Conservation (phyloP, 1,140 invertebrate genomes). For the Lasioglossum baleicum region DNA sequence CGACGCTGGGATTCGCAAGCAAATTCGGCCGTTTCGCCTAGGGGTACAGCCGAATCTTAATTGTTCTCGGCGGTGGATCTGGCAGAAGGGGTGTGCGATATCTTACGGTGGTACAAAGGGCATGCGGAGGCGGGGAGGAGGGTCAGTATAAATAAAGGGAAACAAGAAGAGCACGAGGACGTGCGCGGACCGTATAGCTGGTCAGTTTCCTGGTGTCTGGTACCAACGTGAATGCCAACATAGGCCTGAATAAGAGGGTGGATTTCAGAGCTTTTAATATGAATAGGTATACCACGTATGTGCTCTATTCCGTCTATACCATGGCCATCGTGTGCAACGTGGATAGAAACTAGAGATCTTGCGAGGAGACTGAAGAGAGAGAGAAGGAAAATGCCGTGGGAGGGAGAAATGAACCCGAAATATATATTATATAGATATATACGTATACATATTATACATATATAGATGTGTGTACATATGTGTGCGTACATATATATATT, state of each 20-base stretch:
- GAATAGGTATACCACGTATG: constrained; percentile 44
- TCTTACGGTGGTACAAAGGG: constrained; percentile 3
- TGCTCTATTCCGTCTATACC: constrained; percentile 26
- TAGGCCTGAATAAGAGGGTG: constrained; percentile 37
- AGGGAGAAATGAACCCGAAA: no score
- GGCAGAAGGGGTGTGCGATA: constrained; percentile 15
- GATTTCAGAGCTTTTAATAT: constrained; percentile 50
- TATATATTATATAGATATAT: no score
- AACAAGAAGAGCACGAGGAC: constrained; percentile 38
- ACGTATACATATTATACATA: no score
- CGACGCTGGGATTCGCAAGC: no score
- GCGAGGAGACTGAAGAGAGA: constrained; percentile 2
- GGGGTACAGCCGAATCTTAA: constrained; percentile 4
- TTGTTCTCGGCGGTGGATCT: neutral
- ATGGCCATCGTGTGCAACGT: constrained; percentile 3
- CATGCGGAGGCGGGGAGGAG: neutral
- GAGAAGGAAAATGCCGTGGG: no score
- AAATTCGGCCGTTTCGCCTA: neutral
- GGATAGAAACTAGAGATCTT: constrained; percentile 25
- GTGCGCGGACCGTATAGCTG: constrained; percentile 19
- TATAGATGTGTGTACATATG: no score
- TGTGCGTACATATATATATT: constrained; percentile 61
- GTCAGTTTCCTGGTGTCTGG: constrained; percentile 39
- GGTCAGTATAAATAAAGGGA: constrained; percentile 38
- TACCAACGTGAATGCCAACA: constrained; percentile 30